Evolutionary conservation across 2,113 vertebrate genomes (phyloP).

Genomic region (Rafetus swinhoei): DNA sequence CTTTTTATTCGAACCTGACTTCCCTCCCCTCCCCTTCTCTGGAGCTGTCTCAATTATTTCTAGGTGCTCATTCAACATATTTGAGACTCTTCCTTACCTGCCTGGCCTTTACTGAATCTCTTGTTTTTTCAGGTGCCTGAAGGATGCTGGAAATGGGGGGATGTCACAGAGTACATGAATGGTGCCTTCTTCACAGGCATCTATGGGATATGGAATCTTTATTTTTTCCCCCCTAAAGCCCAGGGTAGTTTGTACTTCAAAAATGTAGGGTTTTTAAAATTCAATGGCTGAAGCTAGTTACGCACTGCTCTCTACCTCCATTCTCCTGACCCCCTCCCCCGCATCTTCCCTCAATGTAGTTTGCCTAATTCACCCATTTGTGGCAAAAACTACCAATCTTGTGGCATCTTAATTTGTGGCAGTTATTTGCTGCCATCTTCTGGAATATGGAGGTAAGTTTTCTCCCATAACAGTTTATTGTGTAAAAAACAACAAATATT

Average conservation of each 20-base stretch:
- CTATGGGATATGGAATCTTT: slow-evolving; percentile 95
- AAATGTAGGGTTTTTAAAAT: not conserved
- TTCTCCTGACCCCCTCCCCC: too few species aligned
- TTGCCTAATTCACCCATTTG: too few species aligned
- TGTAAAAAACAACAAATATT: too few species aligned
- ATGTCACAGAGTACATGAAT: slow-evolving; percentile 86
- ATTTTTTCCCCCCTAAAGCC: not conserved
- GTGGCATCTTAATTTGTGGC: too few species aligned
- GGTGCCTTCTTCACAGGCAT: slow-evolving; percentile 94
- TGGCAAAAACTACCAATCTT: too few species aligned
- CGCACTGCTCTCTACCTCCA: not conserved
- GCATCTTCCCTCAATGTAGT: fast-evolving
- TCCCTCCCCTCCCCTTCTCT: too few species aligned
- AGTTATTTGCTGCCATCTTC: not conserved
- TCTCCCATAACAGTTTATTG: too few species aligned
- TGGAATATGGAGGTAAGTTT: not conserved
- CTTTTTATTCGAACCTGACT: not conserved
- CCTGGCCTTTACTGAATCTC: not conserved
- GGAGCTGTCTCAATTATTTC: not conserved
- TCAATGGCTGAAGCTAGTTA: not conserved
- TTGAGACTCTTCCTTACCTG: not conserved
- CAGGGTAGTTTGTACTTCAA: not conserved
- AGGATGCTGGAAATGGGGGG: slow-evolving; percentile 91
- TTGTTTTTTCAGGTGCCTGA: slow-evolving; percentile 66
- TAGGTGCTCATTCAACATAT: not conserved